Percentiles rank a stretch among this genome's conserved stretches.
Conservation (phyloP, 2,113 vertebrate species). For the Erythrocercus mccallii region DNA sequence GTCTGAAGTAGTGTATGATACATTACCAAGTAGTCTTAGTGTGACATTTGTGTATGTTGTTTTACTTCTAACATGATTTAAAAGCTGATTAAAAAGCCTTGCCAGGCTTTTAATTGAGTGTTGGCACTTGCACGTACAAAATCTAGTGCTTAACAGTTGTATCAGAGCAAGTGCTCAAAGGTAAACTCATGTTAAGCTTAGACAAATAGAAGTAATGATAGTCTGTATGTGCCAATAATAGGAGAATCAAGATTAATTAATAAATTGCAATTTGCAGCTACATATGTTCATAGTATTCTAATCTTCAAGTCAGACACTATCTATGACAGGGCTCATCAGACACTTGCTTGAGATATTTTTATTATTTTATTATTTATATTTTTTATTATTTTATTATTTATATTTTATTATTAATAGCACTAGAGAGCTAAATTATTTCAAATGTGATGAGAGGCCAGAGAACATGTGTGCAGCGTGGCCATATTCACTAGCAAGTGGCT, state of each 20-base stretch:
- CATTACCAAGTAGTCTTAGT: neutral
- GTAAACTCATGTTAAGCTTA: neutral
- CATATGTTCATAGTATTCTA: neutral
- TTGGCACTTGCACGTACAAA: neutral
- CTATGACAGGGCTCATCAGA: neutral
- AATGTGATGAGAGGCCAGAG: neutral
- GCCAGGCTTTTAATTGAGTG: neutral
- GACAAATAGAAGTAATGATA: neutral
- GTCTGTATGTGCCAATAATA: neutral
- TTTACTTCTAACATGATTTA: neutral
- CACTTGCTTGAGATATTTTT: neutral
- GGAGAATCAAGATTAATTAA: neutral
- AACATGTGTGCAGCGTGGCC: accelerated
- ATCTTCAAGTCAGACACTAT: neutral
- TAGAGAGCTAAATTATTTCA: neutral
- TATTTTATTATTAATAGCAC: neutral
- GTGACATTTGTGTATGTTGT: neutral
- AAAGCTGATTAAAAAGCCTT: neutral
- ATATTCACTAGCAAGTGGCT: neutral
- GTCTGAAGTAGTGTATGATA: neutral
- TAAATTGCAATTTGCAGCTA: neutral
- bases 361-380: too few relatives aligned
- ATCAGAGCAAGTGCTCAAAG: neutral
- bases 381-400: too few relatives aligned
- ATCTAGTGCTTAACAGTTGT: neutral